Evolutionary conservation across 1,140 invertebrate genomes (phyloP).

Genomic region (Eriosoma lanigerum): DNA sequence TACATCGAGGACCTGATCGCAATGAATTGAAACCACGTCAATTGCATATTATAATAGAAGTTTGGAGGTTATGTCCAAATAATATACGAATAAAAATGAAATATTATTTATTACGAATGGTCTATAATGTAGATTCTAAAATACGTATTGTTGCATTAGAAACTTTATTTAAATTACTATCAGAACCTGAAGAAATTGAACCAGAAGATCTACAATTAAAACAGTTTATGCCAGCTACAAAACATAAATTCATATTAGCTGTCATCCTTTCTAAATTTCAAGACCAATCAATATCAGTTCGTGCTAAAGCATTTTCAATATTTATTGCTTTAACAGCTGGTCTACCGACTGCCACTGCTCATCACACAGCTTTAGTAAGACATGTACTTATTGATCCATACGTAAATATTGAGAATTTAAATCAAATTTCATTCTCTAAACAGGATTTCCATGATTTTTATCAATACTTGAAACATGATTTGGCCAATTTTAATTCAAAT

Average conservation of each 20-base stretch:
- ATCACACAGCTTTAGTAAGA: constrained; percentile 38
- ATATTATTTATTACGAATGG: constrained; percentile 40
- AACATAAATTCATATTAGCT: constrained; percentile 34
- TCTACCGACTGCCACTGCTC: constrained; percentile 24
- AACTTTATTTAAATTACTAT: constrained; percentile 29
- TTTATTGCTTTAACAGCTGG: constrained; percentile 25
- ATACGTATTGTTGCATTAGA: constrained; percentile 37
- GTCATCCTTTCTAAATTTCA: constrained; percentile 44
- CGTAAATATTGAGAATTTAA: constrained; percentile 23
- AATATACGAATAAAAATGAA: constrained; percentile 45
- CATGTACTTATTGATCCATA: constrained; percentile 41
- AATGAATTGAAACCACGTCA: constrained; percentile 42
- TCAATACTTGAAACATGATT: constrained; percentile 6
- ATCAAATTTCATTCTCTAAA: constrained; percentile 29
- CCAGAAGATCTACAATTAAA: constrained; percentile 1
- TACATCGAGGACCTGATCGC: constrained; percentile 44
- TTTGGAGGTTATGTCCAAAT: constrained; percentile 38
- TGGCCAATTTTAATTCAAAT: constrained; percentile 27
- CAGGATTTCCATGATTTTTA: constrained; percentile 38
- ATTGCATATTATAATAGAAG: constrained; percentile 43
- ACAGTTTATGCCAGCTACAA: constrained; percentile 33
- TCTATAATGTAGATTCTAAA: constrained; percentile 39
- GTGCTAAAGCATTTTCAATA: constrained; percentile 40
- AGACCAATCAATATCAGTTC: constrained; percentile 37
- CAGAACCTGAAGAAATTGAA: constrained; percentile 46